These are phyloP conservation scores for Gisinianus flammeolus DNA, from an alignment of 2,888 invertebrate species.

Conservation along the genomic window DNA sequence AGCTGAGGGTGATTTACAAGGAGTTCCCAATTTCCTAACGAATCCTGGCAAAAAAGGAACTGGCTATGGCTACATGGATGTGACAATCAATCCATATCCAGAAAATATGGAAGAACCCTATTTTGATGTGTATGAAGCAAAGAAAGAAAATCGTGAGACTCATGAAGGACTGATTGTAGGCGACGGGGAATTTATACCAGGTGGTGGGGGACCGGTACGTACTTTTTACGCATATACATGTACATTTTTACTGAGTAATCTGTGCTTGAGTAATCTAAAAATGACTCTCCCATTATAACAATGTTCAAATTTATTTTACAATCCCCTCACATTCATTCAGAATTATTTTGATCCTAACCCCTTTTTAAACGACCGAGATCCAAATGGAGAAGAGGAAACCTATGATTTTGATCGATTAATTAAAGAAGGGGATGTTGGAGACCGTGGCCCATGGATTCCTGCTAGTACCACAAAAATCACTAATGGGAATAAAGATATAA, in stretches of 20 bases:
- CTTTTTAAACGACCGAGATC: constrained; percentile 58
- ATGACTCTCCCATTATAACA: neutral
- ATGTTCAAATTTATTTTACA: constrained; percentile 18
- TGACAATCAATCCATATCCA: constrained; percentile 65
- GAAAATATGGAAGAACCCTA: constrained; percentile 54
- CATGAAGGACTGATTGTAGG: constrained; percentile 45
- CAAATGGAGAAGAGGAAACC: constrained; percentile 49
- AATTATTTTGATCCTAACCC: constrained; percentile 63
- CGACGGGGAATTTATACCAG: constrained; percentile 42
- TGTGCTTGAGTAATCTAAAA: neutral
- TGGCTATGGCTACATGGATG: constrained; percentile 66
- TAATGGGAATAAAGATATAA: constrained; percentile 57
- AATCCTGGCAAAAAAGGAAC: constrained; percentile 63
- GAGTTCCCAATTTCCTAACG: constrained; percentile 60
- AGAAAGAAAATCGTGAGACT: constrained; percentile 46
- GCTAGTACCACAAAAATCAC: constrained; percentile 47
- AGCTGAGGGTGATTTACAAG: constrained; percentile 32
- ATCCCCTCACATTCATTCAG: constrained; percentile 54
- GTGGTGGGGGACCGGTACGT: constrained; percentile 17
- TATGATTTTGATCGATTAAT: constrained; percentile 53
- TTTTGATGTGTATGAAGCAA: constrained; percentile 49
- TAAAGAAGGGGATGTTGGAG: constrained; percentile 27
- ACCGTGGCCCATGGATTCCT: constrained; percentile 47
- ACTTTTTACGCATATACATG: neutral
- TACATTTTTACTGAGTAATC: neutral